Conservation (phyloP, 2,888 invertebrate species). For the Sericinus montela region DNA sequence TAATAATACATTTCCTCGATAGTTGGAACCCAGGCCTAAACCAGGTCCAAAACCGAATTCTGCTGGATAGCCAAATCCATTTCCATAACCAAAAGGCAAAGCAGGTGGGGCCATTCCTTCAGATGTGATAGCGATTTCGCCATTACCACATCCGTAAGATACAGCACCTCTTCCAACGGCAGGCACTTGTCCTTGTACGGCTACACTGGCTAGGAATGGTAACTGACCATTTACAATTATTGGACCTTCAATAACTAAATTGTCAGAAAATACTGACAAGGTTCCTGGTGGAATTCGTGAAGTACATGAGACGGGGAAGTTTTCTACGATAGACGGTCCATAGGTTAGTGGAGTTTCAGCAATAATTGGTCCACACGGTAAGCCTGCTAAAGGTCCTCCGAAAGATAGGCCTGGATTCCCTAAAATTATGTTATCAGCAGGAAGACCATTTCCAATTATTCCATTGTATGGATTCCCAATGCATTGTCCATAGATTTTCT, state of each 20-base stretch:
- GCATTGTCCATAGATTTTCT: conserved; percentile 13
- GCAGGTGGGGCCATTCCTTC: conserved; percentile 7
- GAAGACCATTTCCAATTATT: neutral
- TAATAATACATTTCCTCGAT: neutral
- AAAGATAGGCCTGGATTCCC: conserved; percentile 5
- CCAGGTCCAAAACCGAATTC: conserved; percentile 8
- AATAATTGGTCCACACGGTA: conserved; percentile 10
- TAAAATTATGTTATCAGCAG: conserved; percentile 10
- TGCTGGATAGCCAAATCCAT: conserved; percentile 10
- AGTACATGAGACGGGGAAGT: conserved; percentile 28
- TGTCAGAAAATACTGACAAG: conserved; percentile 36
- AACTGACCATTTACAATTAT: conserved; percentile 36
- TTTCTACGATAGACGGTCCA: conserved; percentile 11
- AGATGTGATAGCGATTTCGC: conserved; percentile 16
- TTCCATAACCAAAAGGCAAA: conserved; percentile 8
- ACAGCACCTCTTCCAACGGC: conserved; percentile 36
- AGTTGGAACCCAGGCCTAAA: conserved; percentile 1
- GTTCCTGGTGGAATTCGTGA: conserved; percentile 39
- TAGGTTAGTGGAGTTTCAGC: conserved; percentile 17
- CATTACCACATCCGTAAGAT: conserved; percentile 23
- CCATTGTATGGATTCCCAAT: conserved; percentile 12
- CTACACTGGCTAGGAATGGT: conserved; percentile 42
- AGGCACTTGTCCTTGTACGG: conserved; percentile 33
- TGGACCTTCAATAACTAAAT: conserved; percentile 35
- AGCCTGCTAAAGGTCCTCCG: conserved; percentile 6